phyloP scores from a whole-genome alignment of 2,888 invertebrate genomes.

The Morpho helenor region DNA sequence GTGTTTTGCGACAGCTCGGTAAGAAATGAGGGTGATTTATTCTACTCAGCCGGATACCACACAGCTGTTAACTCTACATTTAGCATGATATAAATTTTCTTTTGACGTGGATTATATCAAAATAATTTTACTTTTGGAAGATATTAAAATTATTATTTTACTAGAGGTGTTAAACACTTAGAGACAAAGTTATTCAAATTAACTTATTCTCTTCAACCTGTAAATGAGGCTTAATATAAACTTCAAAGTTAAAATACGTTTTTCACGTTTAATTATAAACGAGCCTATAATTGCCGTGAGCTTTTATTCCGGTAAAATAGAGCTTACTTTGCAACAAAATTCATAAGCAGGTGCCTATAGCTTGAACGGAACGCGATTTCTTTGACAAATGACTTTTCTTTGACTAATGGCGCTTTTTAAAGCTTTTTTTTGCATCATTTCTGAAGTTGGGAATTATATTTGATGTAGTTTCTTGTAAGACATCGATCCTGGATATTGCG shows the following conservation, averaged over 20 bases:
- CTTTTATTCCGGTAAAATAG: slow-evolving; percentile 21
- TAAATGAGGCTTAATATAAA: slow-evolving; percentile 22
- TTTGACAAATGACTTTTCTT: slow-evolving; percentile 47
- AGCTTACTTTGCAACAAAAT: slow-evolving; percentile 35
- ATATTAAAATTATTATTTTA: too few species aligned
- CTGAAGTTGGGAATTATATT: slow-evolving; percentile 22
- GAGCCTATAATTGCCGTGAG: slow-evolving; percentile 7
- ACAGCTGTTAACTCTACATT: too few species aligned
- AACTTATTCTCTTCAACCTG: slow-evolving; percentile 7
- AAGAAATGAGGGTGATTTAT: too few species aligned
- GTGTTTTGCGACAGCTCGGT: too few species aligned
- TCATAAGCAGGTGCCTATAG: slow-evolving; percentile 27
- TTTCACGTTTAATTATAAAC: slow-evolving; percentile 15
- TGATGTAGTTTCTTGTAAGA: slow-evolving; percentile 19
- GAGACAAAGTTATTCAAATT: slow-evolving; percentile 6
- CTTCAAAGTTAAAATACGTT: slow-evolving; percentile 21
- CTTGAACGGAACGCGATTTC: slow-evolving; percentile 39
- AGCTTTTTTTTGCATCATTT: slow-evolving; percentile 31
- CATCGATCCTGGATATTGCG: slow-evolving; percentile 14
- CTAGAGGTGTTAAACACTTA: background rate
- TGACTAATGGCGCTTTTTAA: slow-evolving; percentile 44
- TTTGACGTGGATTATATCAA: too few species aligned
- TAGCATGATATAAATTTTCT: too few species aligned
- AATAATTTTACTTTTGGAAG: too few species aligned
- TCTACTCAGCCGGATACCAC: too few species aligned